A percentile compares a stretch with the other conserved stretches of the same genome.
Evolutionary conservation across 2,113 vertebrate species (phyloP).

Genomic region (Chamaetylas fuelleborni): DNA sequence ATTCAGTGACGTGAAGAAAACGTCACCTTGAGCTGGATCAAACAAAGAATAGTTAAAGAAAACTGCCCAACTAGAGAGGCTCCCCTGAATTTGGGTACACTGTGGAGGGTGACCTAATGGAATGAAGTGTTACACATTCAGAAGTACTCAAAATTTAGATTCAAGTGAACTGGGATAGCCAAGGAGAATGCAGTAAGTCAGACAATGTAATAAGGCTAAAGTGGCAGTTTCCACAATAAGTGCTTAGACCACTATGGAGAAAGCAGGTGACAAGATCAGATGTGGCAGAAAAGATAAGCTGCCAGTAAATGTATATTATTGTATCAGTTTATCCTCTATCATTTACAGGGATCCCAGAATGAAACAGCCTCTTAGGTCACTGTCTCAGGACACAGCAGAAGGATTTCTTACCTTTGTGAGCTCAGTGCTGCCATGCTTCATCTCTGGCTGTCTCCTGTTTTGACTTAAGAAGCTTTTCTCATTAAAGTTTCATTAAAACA

Average conservation of each 20-base stretch:
- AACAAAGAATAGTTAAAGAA: neutral
- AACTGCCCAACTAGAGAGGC: neutral
- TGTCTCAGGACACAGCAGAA: neutral
- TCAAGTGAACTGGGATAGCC: neutral
- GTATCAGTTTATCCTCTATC: neutral
- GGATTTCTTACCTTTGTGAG: neutral
- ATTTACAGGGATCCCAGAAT: neutral
- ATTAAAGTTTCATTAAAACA: neutral
- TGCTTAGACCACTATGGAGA: neutral
- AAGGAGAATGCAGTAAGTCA: neutral
- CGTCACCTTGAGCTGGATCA: neutral
- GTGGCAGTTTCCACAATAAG: neutral
- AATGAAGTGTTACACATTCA: neutral
- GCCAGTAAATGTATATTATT: neutral
- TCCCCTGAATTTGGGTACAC: neutral
- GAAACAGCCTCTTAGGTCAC: neutral
- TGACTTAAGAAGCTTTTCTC: neutral
- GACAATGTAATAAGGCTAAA: neutral
- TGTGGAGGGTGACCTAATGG: neutral
- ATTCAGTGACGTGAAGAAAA: neutral
- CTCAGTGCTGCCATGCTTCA: neutral
- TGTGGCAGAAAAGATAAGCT: neutral
- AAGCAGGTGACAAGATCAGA: neutral
- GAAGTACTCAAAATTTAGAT: neutral
- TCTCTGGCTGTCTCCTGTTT: neutral